phyloP scores from a whole-genome alignment of 2,888 invertebrate species.

The Pterobdella sp. region DNA sequence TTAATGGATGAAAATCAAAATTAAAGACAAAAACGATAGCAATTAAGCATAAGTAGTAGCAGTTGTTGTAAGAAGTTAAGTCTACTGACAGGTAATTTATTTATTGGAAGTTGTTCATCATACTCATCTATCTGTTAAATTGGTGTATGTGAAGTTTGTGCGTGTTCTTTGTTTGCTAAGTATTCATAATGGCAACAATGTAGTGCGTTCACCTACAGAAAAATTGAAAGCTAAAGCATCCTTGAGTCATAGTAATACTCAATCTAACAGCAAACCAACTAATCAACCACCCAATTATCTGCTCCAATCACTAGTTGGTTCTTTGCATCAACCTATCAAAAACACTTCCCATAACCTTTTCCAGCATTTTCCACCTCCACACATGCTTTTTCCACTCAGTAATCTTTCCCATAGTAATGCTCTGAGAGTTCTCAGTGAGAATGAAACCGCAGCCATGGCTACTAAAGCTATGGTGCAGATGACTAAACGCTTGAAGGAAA shows the following conservation, averaged over 20 bases:
- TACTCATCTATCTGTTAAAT: too few relatives aligned
- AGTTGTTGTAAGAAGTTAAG: neutral
- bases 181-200: too few relatives aligned
- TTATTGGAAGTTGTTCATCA: neutral
- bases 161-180: neutral
- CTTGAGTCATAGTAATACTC: too few relatives aligned
- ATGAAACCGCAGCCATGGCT: slow-evolving; percentile 20
- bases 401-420: slow-evolving; percentile 3
- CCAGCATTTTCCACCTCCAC: slow-evolving; percentile 1
- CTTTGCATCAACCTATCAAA: neutral
- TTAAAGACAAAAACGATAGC: neutral
- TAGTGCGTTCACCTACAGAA: too few relatives aligned
- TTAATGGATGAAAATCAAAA: neutral
- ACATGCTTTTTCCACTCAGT: slow-evolving; percentile 5
- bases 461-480: slow-evolving; percentile 26
- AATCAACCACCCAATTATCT: neutral
- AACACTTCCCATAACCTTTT: neutral
- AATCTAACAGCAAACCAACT: neutral
- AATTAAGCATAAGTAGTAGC: neutral
- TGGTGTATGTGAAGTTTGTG: slow-evolving; percentile 4
- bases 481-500: slow-evolving; percentile 23
- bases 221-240: too few relatives aligned
- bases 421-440: slow-evolving; percentile 8
- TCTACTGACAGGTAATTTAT: neutral
- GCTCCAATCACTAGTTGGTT: neutral